Conservation (phyloP, 1,140 invertebrate species). For the Zeugodacus cucurbitae region DNA sequence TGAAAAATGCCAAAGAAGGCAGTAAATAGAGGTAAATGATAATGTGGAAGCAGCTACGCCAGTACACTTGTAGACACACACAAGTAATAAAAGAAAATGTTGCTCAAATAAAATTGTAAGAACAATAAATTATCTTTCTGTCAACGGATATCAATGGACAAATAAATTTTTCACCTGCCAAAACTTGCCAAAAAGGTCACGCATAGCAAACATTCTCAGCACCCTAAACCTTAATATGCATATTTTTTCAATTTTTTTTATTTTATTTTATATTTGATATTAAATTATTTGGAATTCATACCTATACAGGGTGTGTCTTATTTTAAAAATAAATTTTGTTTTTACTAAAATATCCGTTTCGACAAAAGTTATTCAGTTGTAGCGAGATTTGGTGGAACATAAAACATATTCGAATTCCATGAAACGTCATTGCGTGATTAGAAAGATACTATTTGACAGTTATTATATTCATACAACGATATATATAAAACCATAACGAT, state of each 20-base stretch:
- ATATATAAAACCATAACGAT: too few relatives aligned
- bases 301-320: too few relatives aligned
- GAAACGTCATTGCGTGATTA: too few relatives aligned
- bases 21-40: neutral
- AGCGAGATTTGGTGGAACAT: too few relatives aligned
- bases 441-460: too few relatives aligned
- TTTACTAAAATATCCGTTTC: too few relatives aligned
- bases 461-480: too few relatives aligned
- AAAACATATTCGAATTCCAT: too few relatives aligned
- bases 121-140: neutral
- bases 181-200: neutral
- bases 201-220: neutral
- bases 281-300: neutral
- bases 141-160: neutral
- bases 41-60: neutral
- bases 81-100: neutral
- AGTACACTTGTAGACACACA: neutral
- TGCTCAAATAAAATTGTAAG: neutral
- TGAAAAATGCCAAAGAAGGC: neutral
- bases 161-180: neutral
- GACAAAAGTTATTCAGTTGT: too few relatives aligned
- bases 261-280: neutral
- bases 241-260: neutral
- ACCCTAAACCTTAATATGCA: neutral
- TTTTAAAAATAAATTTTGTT: too few relatives aligned